Evolutionary conservation across 2,888 invertebrate genomes (phyloP).

Genomic region (Plutella xylostella): DNA sequence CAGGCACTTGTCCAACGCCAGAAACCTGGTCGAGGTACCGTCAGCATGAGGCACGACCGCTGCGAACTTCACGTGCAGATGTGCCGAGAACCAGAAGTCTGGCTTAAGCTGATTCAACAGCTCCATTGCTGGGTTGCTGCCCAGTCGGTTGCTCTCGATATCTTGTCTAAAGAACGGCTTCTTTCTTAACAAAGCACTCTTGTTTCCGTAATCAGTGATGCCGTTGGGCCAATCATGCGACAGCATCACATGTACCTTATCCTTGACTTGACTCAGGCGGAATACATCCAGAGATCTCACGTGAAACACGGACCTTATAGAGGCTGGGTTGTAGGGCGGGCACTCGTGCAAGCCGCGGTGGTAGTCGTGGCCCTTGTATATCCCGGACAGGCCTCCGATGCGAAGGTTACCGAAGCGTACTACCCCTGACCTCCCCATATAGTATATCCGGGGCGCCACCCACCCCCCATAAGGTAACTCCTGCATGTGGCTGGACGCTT

Average conservation of each 20-base stretch:
- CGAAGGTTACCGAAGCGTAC: constrained; percentile 86
- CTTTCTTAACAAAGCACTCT: constrained; percentile 73
- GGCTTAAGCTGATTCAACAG: constrained; percentile 86
- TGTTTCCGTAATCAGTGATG: constrained; percentile 88
- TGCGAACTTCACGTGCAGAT: constrained; percentile 96
- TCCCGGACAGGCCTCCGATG: constrained; percentile 92
- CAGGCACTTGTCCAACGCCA: constrained; percentile 97
- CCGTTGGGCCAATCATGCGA: constrained; percentile 98
- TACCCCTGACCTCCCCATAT: constrained; percentile 92
- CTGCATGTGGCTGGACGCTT: constrained; percentile 96
- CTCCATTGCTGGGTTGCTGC: constrained; percentile 87
- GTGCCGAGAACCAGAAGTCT: constrained; percentile 95
- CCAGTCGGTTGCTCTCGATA: constrained; percentile 83
- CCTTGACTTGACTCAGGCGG: constrained; percentile 82
- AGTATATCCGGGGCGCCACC: constrained; percentile 98
- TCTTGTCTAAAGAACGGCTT: constrained; percentile 90
- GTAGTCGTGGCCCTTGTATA: constrained; percentile 89
- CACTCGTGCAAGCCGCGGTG: constrained; percentile 88
- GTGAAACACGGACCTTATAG: constrained; percentile 92
- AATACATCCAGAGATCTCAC: constrained; percentile 82
- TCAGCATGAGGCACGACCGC: constrained; percentile 84
- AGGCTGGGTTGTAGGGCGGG: constrained; percentile 83
- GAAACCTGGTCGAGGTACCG: constrained; percentile 77
- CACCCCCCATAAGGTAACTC: constrained; percentile 98
- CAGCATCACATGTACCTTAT: constrained; percentile 85